A percentile compares a stretch with the other conserved stretches of the same genome.
Conservation (phyloP, 2,888 invertebrate species). For the Drosophila parthenogenetica region DNA sequence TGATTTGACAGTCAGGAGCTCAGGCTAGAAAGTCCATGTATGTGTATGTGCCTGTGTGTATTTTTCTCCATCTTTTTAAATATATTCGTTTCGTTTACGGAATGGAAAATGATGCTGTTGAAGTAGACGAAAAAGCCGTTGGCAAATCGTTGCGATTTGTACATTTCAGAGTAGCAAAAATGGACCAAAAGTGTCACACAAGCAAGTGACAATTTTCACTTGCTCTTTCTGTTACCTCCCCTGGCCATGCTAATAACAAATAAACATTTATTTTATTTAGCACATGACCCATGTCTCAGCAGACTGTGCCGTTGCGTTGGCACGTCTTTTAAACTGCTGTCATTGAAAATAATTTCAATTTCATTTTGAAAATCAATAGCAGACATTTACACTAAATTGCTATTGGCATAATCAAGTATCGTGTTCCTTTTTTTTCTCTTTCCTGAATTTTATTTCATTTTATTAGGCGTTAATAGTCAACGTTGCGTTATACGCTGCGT, state of each 20-base stretch:
- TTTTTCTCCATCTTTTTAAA: slow-evolving; percentile 8
- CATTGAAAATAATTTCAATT: slow-evolving; percentile 74
- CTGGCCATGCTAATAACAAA: slow-evolving; percentile 37
- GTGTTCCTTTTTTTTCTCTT: not conserved
- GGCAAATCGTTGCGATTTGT: slow-evolving; percentile 40
- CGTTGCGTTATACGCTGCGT: slow-evolving; percentile 30
- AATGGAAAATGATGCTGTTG: slow-evolving; percentile 9
- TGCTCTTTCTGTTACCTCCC: slow-evolving; percentile 8
- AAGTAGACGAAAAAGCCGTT: slow-evolving; percentile 22
- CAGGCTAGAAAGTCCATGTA: slow-evolving; percentile 36
- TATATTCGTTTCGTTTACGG: slow-evolving; percentile 45
- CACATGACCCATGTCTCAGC: slow-evolving; percentile 28
- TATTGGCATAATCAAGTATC: slow-evolving; percentile 37
- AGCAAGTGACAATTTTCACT: slow-evolving; percentile 19
- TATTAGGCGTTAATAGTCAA: slow-evolving; percentile 40
- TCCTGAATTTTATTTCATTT: slow-evolving; percentile 19
- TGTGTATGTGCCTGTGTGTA: slow-evolving; percentile 15
- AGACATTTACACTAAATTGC: slow-evolving; percentile 51
- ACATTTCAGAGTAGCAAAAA: not conserved
- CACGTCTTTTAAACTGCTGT: slow-evolving; percentile 63
- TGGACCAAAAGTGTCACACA: slow-evolving; percentile 5
- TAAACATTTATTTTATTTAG: slow-evolving; percentile 65
- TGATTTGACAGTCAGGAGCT: slow-evolving; percentile 74
- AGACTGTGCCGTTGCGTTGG: slow-evolving; percentile 1
- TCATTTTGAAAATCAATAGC: slow-evolving; percentile 53